These are phyloP conservation scores for Pachypeltis micranthus DNA, from an alignment of 1,140 invertebrate genomes.

Conservation along the genomic window DNA sequence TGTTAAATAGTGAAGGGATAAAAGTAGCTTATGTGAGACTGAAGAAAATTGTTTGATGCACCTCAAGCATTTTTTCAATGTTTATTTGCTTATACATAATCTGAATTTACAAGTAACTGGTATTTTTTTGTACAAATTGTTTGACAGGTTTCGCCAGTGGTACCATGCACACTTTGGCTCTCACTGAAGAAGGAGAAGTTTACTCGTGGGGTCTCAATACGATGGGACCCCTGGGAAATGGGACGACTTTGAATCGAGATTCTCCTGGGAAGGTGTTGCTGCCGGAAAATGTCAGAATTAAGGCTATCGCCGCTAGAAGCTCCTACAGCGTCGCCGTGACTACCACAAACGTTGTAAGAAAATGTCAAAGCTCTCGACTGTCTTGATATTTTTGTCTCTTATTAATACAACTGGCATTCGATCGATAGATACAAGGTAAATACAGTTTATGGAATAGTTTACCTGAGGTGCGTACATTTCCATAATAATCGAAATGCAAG, in stretches of 20 bases:
- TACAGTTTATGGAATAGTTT: too few species aligned
- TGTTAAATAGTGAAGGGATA: too few species aligned
- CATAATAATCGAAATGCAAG: too few species aligned
- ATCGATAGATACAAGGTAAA: too few species aligned
- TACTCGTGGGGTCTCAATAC: constrained; percentile 12
- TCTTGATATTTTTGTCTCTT: too few species aligned
- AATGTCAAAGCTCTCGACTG: too few species aligned
- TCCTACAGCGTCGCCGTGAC: constrained; percentile 9
- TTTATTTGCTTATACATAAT: not conserved
- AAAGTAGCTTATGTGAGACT: too few species aligned
- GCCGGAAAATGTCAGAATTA: not conserved
- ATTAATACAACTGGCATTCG: too few species aligned
- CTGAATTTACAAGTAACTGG: not conserved
- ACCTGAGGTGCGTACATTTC: too few species aligned
- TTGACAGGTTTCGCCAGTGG: constrained; percentile 8
- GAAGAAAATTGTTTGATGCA: too few species aligned
- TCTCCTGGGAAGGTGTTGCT: not conserved
- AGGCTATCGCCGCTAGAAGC: not conserved
- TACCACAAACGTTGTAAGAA: not conserved
- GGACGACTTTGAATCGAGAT: not conserved
- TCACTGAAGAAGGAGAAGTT: constrained; percentile 5
- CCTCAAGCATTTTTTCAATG: too few species aligned
- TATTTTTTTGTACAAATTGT: too few species aligned
- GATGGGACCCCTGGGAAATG: constrained; percentile 4
- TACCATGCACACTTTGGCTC: not conserved